These are phyloP conservation scores for Neostethus bicornis DNA, from an alignment of 2,797 vertebrate species.

Conservation along the genomic window DNA sequence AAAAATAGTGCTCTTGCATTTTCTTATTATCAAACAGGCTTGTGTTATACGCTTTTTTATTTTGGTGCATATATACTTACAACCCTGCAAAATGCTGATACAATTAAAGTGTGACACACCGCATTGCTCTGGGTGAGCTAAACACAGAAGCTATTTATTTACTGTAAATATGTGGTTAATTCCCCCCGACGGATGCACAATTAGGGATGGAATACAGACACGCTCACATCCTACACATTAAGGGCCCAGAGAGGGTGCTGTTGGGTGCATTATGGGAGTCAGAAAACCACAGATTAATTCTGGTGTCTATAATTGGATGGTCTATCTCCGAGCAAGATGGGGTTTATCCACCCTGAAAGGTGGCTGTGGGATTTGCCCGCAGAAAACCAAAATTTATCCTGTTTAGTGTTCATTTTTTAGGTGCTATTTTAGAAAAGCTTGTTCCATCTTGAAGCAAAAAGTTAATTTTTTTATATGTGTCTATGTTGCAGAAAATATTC, in stretches of 20 bases:
- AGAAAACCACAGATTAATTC: conserved; percentile 63
- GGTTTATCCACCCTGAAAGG: conserved; percentile 51
- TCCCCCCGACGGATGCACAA: conserved; percentile 38
- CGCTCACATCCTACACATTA: conserved; percentile 32
- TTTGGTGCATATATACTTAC: conserved; percentile 7
- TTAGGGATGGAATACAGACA: conserved; percentile 27
- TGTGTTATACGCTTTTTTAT: conserved; percentile 7
- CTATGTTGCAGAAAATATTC: background rate
- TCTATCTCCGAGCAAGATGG: conserved; percentile 57
- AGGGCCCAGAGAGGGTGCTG: conserved; percentile 75
- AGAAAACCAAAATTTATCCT: conserved; percentile 30
- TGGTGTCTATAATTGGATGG: conserved; percentile 66
- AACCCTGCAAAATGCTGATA: conserved; percentile 19
- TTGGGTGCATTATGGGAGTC: conserved; percentile 71
- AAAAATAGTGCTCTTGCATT: conserved; percentile 13
- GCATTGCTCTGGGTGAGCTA: conserved; percentile 20
- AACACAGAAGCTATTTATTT: conserved; percentile 43
- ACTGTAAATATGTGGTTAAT: conserved; percentile 34
- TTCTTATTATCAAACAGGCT: conserved; percentile 37
- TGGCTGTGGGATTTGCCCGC: conserved; percentile 45
- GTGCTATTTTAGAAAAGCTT: background rate
- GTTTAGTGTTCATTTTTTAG: conserved; percentile 4
- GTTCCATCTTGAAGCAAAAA: background rate
- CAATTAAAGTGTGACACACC: conserved; percentile 6
- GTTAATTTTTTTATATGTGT: background rate